Evolutionary conservation across 30 jellyfish, hydroid and myxozoan species (phyloP).

Genomic region (Pseudorhiza aurosa): DNA sequence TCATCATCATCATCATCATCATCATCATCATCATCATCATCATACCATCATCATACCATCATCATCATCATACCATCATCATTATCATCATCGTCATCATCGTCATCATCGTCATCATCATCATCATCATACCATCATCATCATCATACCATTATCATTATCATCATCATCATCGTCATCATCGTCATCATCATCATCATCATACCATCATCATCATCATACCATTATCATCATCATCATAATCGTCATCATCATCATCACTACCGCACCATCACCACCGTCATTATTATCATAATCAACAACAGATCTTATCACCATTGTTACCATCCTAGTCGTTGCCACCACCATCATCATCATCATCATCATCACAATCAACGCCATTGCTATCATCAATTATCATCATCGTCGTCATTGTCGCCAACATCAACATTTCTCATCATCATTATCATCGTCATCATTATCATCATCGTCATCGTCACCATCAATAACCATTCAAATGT

Average conservation of each 20-base stretch:
- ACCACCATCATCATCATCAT: not conserved
- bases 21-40: not conserved
- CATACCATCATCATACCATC: not conserved
- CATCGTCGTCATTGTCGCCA: not conserved
- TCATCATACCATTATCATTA: not conserved
- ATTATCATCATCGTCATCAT: not conserved
- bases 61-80: not conserved
- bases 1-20: not conserved
- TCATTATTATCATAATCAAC: not conserved
- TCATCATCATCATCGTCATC: slow-evolving; percentile 1
- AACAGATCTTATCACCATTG: not conserved
- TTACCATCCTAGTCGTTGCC: not conserved
- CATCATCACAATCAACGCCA: not conserved
- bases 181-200: not conserved
- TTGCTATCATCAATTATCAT: not conserved
- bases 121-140: not conserved
- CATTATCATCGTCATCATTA: not conserved
- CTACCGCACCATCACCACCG: not conserved
- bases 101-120: not conserved
- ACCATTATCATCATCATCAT: not conserved
- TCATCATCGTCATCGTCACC: not conserved
- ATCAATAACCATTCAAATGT: too few species aligned
- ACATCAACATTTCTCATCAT: not conserved
- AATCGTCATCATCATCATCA: not conserved
- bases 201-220: not conserved